Conservation (phyloP, 2,888 invertebrate species). For the Apamea anceps region DNA sequence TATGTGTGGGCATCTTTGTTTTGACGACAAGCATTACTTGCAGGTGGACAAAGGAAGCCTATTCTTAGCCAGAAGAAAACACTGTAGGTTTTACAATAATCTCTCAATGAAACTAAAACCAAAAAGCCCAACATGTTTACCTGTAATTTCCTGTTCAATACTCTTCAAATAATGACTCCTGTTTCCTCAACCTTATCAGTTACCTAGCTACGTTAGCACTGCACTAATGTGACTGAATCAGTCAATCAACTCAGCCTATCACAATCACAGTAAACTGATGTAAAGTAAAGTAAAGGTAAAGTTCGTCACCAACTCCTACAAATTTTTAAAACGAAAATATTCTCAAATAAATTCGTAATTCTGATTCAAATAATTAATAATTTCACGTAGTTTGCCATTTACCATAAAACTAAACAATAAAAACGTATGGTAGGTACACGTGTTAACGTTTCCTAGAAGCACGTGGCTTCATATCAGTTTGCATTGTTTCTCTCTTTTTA, state of each 20-base stretch:
- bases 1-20: background rate
- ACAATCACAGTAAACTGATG: background rate
- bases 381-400: background rate
- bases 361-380: constrained; percentile 1
- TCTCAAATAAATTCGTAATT: background rate
- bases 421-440: background rate
- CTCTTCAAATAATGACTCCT: background rate
- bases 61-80: background rate
- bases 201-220: background rate
- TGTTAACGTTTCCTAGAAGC: background rate
- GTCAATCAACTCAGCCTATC: background rate
- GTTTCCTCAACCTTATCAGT: constrained; percentile 16
- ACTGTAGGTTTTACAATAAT: background rate
- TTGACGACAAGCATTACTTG: background rate
- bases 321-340: background rate
- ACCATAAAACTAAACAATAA: background rate
- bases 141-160: background rate
- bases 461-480: constrained; percentile 12
- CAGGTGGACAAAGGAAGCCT: background rate
- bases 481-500: constrained; percentile 5
- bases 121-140: constrained; percentile 4
- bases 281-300: background rate
- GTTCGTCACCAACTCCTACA: background rate
- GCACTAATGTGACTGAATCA: background rate
- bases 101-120: background rate